A percentile compares a stretch with the other conserved stretches of the same genome.
Conservation (phyloP, 2,113 vertebrate species). For the Hippoglossus stenolepis region DNA sequence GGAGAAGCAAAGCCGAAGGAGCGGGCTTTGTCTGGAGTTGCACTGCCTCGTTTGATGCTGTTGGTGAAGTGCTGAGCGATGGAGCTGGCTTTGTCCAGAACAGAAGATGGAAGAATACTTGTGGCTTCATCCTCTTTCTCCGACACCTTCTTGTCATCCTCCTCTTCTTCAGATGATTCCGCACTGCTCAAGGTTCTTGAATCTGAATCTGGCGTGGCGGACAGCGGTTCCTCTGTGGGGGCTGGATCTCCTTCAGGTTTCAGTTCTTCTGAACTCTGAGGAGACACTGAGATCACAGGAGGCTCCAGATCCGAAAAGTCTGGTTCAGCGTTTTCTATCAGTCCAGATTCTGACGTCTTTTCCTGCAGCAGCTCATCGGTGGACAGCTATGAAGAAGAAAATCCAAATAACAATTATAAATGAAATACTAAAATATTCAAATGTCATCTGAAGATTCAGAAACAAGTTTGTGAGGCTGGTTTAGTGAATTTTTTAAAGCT, state of each 20-base stretch:
- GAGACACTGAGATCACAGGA: constrained; percentile 36
- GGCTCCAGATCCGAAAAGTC: neutral
- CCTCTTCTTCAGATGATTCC: constrained; percentile 88
- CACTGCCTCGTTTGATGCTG: constrained; percentile 82
- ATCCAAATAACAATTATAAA: neutral
- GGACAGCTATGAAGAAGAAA: constrained; percentile 9
- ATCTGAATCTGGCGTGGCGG: constrained; percentile 63
- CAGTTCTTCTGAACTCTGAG: constrained; percentile 1
- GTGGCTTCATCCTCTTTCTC: constrained; percentile 5
- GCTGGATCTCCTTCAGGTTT: constrained; percentile 10
- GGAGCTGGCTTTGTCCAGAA: constrained; percentile 89
- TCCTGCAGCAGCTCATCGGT: constrained; percentile 19
- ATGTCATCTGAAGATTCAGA: too few relatives aligned
- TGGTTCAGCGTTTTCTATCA: constrained; percentile 11
- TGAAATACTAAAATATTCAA: neutral
- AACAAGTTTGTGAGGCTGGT: too few relatives aligned
- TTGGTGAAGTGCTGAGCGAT: constrained; percentile 87
- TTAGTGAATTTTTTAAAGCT: too few relatives aligned
- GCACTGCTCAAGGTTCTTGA: constrained; percentile 84
- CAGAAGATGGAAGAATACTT: constrained; percentile 91
- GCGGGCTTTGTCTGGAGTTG: constrained; percentile 77
- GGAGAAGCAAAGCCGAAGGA: constrained; percentile 74
- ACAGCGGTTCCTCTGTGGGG: constrained; percentile 1
- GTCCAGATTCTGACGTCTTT: constrained; percentile 5
- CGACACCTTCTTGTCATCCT: constrained; percentile 61